phyloP scores from a whole-genome alignment of 2,113 vertebrate genomes.

The Nestor notabilis region DNA sequence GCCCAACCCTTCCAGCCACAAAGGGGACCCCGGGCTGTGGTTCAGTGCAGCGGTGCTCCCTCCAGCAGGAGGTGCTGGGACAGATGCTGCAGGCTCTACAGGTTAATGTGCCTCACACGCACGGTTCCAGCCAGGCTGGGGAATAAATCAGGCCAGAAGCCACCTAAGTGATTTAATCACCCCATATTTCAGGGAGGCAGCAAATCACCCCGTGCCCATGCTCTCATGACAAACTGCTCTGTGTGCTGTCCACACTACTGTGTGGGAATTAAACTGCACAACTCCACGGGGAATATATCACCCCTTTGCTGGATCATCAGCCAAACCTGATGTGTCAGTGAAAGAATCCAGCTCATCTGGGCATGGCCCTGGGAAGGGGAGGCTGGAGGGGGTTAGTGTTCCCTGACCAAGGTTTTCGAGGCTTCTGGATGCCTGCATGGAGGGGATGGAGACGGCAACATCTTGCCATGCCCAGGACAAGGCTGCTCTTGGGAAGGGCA shows the following conservation, averaged over 20 bases:
- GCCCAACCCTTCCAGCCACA: neutral
- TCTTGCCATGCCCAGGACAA: neutral
- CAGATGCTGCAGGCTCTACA: neutral
- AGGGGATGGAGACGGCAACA: neutral
- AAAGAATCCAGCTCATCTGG: neutral
- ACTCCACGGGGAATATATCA: constrained; percentile 35
- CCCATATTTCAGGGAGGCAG: constrained; percentile 11
- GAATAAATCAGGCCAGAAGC: constrained; percentile 37
- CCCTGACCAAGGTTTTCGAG: neutral
- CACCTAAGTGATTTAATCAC: constrained; percentile 23
- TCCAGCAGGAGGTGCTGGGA: neutral
- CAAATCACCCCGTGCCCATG: constrained; percentile 13
- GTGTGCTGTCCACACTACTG: neutral
- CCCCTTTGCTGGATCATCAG: neutral
- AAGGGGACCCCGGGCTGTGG: neutral
- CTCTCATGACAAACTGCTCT: constrained; percentile 33
- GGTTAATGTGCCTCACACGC: neutral
- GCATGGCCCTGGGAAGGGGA: neutral
- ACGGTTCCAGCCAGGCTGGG: neutral
- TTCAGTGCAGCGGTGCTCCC: neutral
- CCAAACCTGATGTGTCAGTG: neutral
- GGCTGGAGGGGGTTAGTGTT: neutral
- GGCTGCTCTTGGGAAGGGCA: neutral
- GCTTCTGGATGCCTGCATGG: neutral
- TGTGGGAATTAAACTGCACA: constrained; percentile 19